Evolutionary conservation across 2,797 vertebrate species (phyloP).

Genomic region (Tinamus major): DNA sequence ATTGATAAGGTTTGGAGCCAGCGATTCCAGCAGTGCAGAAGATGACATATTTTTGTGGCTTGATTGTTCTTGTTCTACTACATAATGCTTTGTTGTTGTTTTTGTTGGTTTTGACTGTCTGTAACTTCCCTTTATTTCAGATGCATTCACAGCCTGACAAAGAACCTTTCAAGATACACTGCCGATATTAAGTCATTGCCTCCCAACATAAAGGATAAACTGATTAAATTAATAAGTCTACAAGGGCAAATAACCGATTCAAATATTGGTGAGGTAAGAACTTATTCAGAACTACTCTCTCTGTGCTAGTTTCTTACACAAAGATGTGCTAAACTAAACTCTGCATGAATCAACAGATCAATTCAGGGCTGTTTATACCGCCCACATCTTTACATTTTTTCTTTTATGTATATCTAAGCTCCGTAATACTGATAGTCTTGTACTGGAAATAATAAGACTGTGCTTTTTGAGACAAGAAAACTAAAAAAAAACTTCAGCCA

Average conservation of each 20-base stretch:
- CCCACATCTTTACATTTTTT: background rate
- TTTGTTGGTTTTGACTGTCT: background rate
- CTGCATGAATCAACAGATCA: background rate
- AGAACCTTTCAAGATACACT: constrained; percentile 80
- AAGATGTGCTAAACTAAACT: background rate
- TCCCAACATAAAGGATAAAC: constrained; percentile 85
- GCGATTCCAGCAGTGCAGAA: background rate
- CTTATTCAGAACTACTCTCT: background rate
- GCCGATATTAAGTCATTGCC: constrained; percentile 84
- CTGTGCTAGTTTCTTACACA: background rate
- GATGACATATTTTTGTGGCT: background rate
- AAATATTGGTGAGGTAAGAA: constrained; percentile 87
- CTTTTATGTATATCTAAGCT: background rate
- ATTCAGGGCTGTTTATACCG: background rate
- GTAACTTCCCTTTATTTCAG: constrained; percentile 72
- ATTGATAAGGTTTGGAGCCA: background rate
- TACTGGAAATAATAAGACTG: background rate
- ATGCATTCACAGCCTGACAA: constrained; percentile 80
- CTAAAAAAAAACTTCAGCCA: background rate
- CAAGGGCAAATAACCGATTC: constrained; percentile 84
- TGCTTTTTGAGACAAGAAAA: background rate
- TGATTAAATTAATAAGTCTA: constrained; percentile 84
- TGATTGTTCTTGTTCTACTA: background rate
- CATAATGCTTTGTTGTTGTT: background rate
- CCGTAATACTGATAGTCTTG: background rate